Conservation (phyloP, 1,140 invertebrate species). For the Micrasema longulum region DNA sequence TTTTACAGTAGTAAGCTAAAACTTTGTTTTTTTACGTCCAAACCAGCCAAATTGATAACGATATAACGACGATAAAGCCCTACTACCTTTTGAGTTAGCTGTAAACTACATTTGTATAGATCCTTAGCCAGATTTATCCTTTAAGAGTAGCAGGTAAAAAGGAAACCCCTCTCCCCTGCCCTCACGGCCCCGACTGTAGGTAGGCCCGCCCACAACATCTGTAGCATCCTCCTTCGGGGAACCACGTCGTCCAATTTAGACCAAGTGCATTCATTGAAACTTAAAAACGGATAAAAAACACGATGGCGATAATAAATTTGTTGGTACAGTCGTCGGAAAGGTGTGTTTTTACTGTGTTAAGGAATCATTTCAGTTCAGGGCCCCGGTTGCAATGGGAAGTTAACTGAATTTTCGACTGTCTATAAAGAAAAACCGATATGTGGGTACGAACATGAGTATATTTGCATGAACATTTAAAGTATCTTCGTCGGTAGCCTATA, state of each 20-base stretch:
- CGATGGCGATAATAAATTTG: background rate
- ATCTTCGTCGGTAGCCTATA: too few species aligned
- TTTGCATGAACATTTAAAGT: too few species aligned
- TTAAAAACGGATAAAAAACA: background rate
- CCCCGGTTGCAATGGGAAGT: too few species aligned
- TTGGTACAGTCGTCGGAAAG: background rate
- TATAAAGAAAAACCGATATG: too few species aligned
- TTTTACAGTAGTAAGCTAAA: too few species aligned
- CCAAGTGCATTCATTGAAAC: background rate
- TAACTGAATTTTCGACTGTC: too few species aligned
- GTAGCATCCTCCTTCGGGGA: slow-evolving; percentile 19
- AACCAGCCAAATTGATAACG: too few species aligned
- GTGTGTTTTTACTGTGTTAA: background rate
- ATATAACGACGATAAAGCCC: too few species aligned
- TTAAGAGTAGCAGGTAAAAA: slow-evolving; percentile 21
- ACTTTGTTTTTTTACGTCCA: too few species aligned
- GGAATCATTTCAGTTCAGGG: too few species aligned
- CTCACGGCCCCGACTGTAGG: too few species aligned
- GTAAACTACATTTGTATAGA: background rate
- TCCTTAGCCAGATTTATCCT: background rate
- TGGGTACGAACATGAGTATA: too few species aligned
- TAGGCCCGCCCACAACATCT: slow-evolving; percentile 15
- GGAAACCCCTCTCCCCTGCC: slow-evolving; percentile 13
- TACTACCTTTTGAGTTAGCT: background rate
- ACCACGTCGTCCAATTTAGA: slow-evolving; percentile 2